Conservation (phyloP, 2,888 invertebrate species). For the Polyommatus iphigenia region DNA sequence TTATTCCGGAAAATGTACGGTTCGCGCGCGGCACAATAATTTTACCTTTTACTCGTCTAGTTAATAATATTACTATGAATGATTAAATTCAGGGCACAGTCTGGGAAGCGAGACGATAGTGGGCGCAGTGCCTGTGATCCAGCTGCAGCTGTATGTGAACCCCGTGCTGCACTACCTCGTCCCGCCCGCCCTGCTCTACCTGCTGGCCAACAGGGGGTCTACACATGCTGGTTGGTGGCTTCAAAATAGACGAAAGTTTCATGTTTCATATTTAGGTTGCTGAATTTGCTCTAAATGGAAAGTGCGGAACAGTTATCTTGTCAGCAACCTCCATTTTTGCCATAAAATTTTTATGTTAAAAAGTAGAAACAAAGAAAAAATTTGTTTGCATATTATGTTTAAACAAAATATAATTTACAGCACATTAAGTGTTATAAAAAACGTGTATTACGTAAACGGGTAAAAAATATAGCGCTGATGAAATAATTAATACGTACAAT, state of each 20-base stretch:
- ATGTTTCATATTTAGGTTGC: too few relatives aligned
- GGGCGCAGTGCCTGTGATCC: constrained; percentile 84
- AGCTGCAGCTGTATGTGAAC: constrained; percentile 88
- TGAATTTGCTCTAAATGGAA: too few relatives aligned
- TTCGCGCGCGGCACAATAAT: too few relatives aligned
- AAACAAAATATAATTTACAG: neutral
- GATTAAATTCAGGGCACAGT: constrained; percentile 75
- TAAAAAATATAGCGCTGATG: neutral
- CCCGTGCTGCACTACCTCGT: constrained; percentile 85
- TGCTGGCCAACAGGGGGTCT: constrained; percentile 46
- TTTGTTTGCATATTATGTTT: too few relatives aligned
- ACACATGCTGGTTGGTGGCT: constrained; percentile 46
- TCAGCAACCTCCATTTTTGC: too few relatives aligned
- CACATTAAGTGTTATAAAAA: neutral
- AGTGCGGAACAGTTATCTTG: too few relatives aligned
- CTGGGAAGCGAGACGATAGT: constrained; percentile 84
- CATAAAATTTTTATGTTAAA: too few relatives aligned
- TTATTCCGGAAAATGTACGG: too few relatives aligned
- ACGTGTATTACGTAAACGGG: neutral
- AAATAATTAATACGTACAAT: neutral
- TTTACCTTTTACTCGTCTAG: too few relatives aligned
- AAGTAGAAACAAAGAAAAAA: too few relatives aligned
- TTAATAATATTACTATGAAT: too few relatives aligned
- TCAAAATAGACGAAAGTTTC: too few relatives aligned
- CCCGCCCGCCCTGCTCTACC: constrained; percentile 80